A percentile compares a stretch with the other conserved stretches of the same genome.
phyloP scores from a whole-genome alignment of 1,140 invertebrate genomes.

The Papilio helenus region DNA sequence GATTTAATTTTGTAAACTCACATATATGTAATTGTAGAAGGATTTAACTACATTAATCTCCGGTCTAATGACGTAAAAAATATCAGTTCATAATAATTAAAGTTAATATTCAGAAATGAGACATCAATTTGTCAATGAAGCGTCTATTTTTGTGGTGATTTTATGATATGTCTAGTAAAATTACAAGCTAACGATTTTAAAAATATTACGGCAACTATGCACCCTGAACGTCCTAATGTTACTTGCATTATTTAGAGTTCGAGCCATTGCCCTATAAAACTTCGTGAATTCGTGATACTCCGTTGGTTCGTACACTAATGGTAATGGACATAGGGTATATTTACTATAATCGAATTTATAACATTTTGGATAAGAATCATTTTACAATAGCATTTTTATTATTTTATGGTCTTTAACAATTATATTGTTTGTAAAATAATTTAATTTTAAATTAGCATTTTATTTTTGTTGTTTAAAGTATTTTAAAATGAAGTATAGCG shows the following conservation, averaged over 20 bases:
- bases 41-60: too few relatives aligned
- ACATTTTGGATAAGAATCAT: background rate
- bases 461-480: background rate
- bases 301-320: background rate
- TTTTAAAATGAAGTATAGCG: background rate
- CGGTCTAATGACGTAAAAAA: too few relatives aligned
- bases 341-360: background rate
- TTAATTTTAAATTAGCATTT: too few relatives aligned
- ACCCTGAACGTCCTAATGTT: background rate
- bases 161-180: background rate
- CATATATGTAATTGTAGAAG: too few relatives aligned
- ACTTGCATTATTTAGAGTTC: background rate
- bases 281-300: background rate
- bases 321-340: background rate
- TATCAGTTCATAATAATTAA: too few relatives aligned
- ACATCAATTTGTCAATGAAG: background rate
- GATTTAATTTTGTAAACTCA: too few relatives aligned
- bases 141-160: background rate
- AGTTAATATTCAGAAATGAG: background rate
- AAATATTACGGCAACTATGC: background rate
- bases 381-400: too few relatives aligned
- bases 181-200: too few relatives aligned
- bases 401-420: too few relatives aligned
- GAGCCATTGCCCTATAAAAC: background rate
- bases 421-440: too few relatives aligned